Evolutionary conservation across 2,113 vertebrate species (phyloP).

Genomic region (Lasiurus borealis): DNA sequence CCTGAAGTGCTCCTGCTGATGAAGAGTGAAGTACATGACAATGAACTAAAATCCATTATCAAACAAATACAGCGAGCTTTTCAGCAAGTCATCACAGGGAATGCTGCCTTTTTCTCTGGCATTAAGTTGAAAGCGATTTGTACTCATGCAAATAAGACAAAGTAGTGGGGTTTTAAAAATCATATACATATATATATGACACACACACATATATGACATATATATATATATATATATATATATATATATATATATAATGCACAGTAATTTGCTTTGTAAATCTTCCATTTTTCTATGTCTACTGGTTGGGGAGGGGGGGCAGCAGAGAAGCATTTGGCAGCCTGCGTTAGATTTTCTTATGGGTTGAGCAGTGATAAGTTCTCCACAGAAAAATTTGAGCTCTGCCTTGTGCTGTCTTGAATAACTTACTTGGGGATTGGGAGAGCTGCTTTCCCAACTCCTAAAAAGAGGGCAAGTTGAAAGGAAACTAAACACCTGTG

Average conservation of each 20-base stretch:
- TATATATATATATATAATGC: slow-evolving; percentile 49
- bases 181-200: neutral
- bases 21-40: slow-evolving; percentile 85
- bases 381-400: slow-evolving; percentile 67
- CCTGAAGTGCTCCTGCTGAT: slow-evolving; percentile 83
- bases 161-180: slow-evolving; percentile 54
- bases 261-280: slow-evolving; percentile 79
- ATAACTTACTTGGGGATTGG: slow-evolving; percentile 74
- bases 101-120: slow-evolving; percentile 84
- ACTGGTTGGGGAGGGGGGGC: neutral
- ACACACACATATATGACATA: neutral
- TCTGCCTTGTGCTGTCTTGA: slow-evolving; percentile 70
- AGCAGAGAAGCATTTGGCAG: neutral
- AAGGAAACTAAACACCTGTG: slow-evolving; percentile 46
- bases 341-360: slow-evolving; percentile 56
- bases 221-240: slow-evolving; percentile 13
- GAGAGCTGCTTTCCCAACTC: slow-evolving; percentile 43
- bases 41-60: slow-evolving; percentile 88
- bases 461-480: slow-evolving; percentile 51
- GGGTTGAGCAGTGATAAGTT: slow-evolving; percentile 69
- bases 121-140: slow-evolving; percentile 84
- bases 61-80: slow-evolving; percentile 86
- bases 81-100: slow-evolving; percentile 83
- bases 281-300: slow-evolving; percentile 74
- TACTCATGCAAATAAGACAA: slow-evolving; percentile 81